These are phyloP conservation scores for Caenorhabditis macrosperma DNA, from an alignment of 2,888 invertebrate genomes.

Conservation along the genomic window DNA sequence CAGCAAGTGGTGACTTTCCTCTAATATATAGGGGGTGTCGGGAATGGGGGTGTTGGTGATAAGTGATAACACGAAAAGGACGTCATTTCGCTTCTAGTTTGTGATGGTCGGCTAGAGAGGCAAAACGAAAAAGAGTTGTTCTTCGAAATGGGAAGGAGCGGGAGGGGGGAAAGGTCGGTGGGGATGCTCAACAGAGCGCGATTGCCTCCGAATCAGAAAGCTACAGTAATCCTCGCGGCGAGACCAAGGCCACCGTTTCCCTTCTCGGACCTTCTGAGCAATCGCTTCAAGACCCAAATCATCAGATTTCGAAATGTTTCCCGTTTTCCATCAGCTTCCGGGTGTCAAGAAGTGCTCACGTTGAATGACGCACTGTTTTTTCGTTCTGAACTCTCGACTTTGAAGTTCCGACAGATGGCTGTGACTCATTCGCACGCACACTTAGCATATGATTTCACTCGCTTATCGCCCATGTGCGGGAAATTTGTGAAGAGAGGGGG, in stretches of 20 bases:
- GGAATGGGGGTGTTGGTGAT: neutral
- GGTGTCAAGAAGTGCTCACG: too few relatives aligned
- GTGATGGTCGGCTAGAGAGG: slow-evolving; percentile 3
- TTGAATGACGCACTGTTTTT: neutral
- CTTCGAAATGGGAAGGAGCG: too few relatives aligned
- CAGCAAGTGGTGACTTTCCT: neutral
- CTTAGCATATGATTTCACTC: neutral
- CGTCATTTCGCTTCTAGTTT: slow-evolving; percentile 23
- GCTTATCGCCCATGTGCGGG: neutral
- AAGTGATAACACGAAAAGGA: neutral
- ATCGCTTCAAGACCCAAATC: too few relatives aligned
- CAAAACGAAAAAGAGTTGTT: too few relatives aligned
- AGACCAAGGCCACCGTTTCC: too few relatives aligned
- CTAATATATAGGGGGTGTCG: neutral
- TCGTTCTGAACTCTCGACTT: neutral
- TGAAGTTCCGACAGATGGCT: too few relatives aligned
- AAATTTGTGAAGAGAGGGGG: neutral
- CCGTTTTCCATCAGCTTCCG: too few relatives aligned
- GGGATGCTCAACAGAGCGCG: neutral
- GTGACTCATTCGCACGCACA: neutral
- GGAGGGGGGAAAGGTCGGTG: too few relatives aligned
- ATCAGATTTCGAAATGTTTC: too few relatives aligned
- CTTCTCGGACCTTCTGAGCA: too few relatives aligned
- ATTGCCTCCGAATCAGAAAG: too few relatives aligned
- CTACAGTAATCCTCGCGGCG: too few relatives aligned